Evolutionary conservation across 2,113 vertebrate genomes (phyloP).

Genomic region (Alexandromys fortis): DNA sequence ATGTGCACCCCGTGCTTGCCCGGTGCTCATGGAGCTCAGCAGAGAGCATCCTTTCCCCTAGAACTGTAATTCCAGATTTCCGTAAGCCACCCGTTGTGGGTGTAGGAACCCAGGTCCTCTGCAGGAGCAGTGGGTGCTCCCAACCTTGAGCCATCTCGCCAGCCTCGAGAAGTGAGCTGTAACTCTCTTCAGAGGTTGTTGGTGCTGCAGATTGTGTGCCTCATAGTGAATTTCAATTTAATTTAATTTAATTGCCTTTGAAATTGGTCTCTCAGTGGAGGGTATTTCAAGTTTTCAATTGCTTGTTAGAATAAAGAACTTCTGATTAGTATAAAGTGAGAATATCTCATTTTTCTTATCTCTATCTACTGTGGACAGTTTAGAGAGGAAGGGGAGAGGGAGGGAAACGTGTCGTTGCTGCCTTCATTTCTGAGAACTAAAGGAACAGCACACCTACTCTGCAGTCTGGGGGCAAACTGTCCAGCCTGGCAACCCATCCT

Average conservation of each 20-base stretch:
- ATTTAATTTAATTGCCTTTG: slow-evolving; percentile 36
- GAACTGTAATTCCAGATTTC: background rate
- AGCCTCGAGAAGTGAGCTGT: background rate
- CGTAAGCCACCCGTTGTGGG: too few species aligned
- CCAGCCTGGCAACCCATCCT: background rate
- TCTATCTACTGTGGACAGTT: background rate
- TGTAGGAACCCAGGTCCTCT: background rate
- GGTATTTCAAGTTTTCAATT: background rate
- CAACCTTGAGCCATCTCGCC: too few species aligned
- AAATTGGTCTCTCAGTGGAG: slow-evolving; percentile 28
- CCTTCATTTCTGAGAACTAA: slow-evolving; percentile 22
- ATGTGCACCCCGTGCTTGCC: background rate
- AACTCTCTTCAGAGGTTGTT: background rate
- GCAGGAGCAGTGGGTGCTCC: background rate
- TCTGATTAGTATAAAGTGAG: background rate
- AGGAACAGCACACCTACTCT: background rate
- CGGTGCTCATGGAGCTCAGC: background rate
- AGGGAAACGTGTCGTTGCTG: background rate
- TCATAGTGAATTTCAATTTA: background rate
- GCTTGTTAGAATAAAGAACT: slow-evolving; percentile 28
- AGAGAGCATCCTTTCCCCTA: background rate
- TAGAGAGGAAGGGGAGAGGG: background rate
- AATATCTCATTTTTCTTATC: slow-evolving; percentile 28
- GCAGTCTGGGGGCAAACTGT: background rate
- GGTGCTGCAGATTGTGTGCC: background rate